phyloP scores from a whole-genome alignment of 2,797 vertebrate genomes.

The Falco biarmicus region DNA sequence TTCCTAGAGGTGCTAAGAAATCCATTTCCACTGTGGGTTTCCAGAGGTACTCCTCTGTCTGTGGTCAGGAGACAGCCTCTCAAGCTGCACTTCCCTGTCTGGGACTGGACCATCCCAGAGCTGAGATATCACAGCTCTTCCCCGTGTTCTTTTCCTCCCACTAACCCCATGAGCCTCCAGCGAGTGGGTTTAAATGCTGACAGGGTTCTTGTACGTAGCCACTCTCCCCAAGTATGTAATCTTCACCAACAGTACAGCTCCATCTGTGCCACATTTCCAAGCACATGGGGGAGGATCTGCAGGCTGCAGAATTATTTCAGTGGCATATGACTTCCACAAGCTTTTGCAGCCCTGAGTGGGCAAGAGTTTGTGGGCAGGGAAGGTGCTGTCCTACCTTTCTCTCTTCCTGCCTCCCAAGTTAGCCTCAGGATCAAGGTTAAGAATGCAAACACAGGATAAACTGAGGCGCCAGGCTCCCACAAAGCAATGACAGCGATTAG shows the following conservation, averaged over 20 bases:
- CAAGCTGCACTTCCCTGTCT: neutral
- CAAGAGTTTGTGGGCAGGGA: neutral
- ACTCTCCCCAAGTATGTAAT: neutral
- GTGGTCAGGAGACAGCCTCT: neutral
- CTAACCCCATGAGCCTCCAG: neutral
- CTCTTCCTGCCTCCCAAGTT: neutral
- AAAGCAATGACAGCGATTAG: neutral
- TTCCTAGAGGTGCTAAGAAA: neutral
- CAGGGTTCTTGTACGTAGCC: neutral
- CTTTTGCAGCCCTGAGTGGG: neutral
- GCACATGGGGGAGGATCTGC: neutral
- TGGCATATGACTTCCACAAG: neutral
- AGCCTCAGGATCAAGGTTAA: neutral
- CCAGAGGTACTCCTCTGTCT: neutral
- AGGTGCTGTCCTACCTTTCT: neutral
- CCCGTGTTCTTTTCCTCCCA: neutral
- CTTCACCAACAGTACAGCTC: neutral
- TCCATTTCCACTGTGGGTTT: neutral
- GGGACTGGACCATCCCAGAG: neutral
- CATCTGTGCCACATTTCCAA: constrained; percentile 23
- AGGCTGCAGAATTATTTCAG: constrained; percentile 19
- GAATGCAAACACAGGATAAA: neutral
- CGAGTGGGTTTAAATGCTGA: constrained; percentile 3
- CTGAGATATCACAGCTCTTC: neutral
- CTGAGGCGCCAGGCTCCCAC: neutral